Evolutionary conservation across 1,140 invertebrate species (phyloP), one percentile per base, ranked within the genome.

Genomic region (Drosophila oshimai): DNA sequence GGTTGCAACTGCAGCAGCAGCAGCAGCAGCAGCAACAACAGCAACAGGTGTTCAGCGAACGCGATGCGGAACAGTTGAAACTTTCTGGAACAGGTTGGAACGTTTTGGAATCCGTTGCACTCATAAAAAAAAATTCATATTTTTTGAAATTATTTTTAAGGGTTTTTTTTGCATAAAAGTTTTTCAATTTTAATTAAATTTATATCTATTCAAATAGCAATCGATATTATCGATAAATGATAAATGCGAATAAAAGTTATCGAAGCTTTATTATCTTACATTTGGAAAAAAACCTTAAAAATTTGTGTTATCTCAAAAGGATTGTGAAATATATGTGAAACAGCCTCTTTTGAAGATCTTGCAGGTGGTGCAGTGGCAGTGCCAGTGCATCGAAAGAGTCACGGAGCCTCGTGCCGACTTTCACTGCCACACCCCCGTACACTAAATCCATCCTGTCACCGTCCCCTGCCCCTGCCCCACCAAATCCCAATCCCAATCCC

Each of bases 31-130:
- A 18, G 5, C 57, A 68, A 34, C 45, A 71, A 42, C 28, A 24
- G 44, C 74, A 65, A 68, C 79, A 83, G 80, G 79, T 84, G 74
- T 84, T 83, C 65, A 37, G 24, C 67, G 61, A 68, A 67, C 53
- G 74, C 65, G 28, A 37, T 4, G 22, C 15, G 42, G 17, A 47
- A 74, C 51, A 60, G 55, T 60, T 65, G 68, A 39, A 78, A 62
- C 55, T 41, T 75, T 50, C 45, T 51, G 69, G 79, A 84, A 81
- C 70, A 39, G 26, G 39, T 24, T 47, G 57, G 33, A 49, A 65
- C 54, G 22, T 26, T 20, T 20, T 0, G 54, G 58, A 60, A 58
- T 60, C 12, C n/a, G 6, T 6, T 22, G 24, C 33, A 60, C 33
- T 34, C 10, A n/a, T n/a, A 2, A 22, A 54, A 45, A 42, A 37